Conservation (phyloP, 2,888 invertebrate species). For the Enchytraeus crypticus region DNA sequence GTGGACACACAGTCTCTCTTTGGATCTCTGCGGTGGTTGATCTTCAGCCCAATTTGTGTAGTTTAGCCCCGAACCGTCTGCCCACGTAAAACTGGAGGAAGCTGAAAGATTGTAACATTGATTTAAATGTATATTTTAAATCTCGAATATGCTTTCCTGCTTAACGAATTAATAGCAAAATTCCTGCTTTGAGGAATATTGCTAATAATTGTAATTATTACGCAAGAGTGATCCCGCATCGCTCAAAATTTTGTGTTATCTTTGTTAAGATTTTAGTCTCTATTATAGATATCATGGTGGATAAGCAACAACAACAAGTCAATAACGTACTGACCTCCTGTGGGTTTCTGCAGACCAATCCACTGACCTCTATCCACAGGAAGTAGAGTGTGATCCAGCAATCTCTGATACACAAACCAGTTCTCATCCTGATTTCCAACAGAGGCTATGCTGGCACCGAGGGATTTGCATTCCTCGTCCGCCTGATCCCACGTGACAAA, state of each 20-base stretch:
- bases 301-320: too few relatives aligned
- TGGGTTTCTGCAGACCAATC: slow-evolving; percentile 9
- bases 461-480: slow-evolving; percentile 3
- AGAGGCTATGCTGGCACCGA: background rate
- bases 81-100: background rate
- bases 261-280: too few relatives aligned
- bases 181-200: too few relatives aligned
- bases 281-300: too few relatives aligned
- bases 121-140: too few relatives aligned
- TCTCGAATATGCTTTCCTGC: too few relatives aligned
- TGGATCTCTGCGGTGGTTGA: background rate
- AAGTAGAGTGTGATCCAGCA: background rate
- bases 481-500: slow-evolving; percentile 13
- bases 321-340: background rate
- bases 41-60: slow-evolving; percentile 2
- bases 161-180: too few relatives aligned
- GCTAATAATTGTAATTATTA: too few relatives aligned
- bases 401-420: slow-evolving; percentile 4
- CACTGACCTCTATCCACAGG: slow-evolving; percentile 7
- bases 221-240: too few relatives aligned
- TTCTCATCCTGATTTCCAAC: slow-evolving; percentile 2
- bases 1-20: background rate
- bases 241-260: too few relatives aligned
- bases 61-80: background rate
- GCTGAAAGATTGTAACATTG: too few relatives aligned